Evolutionary conservation across 1,140 invertebrate genomes (phyloP).

Genomic region (Rhagoletis pomonella): DNA sequence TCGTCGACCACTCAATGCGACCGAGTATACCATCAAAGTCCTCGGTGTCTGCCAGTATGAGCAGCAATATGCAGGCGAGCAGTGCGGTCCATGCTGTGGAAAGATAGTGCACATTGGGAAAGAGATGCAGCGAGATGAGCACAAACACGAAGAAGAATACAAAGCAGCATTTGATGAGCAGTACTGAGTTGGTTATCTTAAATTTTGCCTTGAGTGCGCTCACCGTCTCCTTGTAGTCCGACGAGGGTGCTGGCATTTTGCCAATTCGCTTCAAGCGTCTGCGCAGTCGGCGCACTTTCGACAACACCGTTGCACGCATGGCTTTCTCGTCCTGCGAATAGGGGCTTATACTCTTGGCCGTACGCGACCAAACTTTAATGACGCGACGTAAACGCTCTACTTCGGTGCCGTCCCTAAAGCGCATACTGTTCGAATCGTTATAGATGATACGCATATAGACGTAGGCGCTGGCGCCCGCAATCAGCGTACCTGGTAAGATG

Average conservation of each 20-base stretch:
- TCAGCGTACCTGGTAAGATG: conserved; percentile 9
- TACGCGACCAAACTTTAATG: conserved; percentile 38
- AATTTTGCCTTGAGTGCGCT: neutral
- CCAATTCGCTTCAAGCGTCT: conserved; percentile 53
- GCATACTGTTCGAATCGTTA: conserved; percentile 42
- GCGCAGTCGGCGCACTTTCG: conserved; percentile 29
- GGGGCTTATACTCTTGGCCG: conserved; percentile 42
- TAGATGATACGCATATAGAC: conserved; percentile 45
- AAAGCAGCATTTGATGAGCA: conserved; percentile 82
- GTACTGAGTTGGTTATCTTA: conserved; percentile 75
- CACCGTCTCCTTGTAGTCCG: conserved; percentile 43
- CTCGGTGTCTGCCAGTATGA: conserved; percentile 82
- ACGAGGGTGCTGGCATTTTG: conserved; percentile 41
- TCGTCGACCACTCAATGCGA: conserved; percentile 88
- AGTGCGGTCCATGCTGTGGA: conserved; percentile 88
- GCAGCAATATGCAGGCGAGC: conserved; percentile 81
- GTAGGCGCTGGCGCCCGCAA: conserved; percentile 31
- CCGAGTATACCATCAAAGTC: conserved; percentile 86
- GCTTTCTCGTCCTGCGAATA: conserved; percentile 54
- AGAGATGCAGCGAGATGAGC: conserved; percentile 85
- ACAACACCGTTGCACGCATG: conserved; percentile 17
- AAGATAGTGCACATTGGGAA: conserved; percentile 79
- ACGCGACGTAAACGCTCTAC: conserved; percentile 46
- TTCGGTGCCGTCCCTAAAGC: conserved; percentile 30
- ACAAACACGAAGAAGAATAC: conserved; percentile 81